Evolutionary conservation across 2,113 vertebrate genomes (phyloP), one percentile per base, ranked within the genome.

Genomic region (Pseudopipra pipra): DNA sequence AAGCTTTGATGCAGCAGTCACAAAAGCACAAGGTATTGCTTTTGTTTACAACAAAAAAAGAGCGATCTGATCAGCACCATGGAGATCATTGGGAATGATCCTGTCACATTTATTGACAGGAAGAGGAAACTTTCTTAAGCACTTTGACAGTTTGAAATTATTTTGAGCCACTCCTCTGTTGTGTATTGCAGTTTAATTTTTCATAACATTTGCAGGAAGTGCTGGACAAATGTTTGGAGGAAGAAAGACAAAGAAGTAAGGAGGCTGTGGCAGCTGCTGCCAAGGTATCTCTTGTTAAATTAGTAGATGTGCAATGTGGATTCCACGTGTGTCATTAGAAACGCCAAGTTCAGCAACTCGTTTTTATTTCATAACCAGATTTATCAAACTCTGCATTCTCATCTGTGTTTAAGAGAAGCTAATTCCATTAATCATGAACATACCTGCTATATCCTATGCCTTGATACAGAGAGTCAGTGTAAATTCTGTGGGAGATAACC

Each of bases 1-100:
- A 96, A 91, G 95, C 97, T 90, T 94, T 98, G 95, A 61, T 73
- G 68, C 96, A 98, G 54, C 98, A 98, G 20, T 97, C 96, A 0
- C 88, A 97, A 71, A 97, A 97, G 21, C 97, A 98, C 72, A 98
- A 98, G 98, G 98, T 98, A 97, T 63, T 77, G n/a, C 14, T 82
- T 82, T 58, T 81, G 43, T 30, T 88, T 91, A 33, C 12, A 25
- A 66, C 49, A 49, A 52, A 65, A 35, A 67, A 46, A 14, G 33
- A 9, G 12, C 7, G 12, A 15, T 78, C 21, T 73, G 15, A 14
- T 59, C 33, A 65, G 12, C 21, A 81, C n/a, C 1, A 0, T 33
- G 25, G 47, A 61, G 18, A 31, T 80, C 20, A 24, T 51, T 85
- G 27, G 18, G 46, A 74, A 49, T 49, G 9, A 52, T 73, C 39